Base-by-base conservation (phyloP, 2,888 invertebrate genomes). In the Pyrocoelia pectoralis region DNA sequence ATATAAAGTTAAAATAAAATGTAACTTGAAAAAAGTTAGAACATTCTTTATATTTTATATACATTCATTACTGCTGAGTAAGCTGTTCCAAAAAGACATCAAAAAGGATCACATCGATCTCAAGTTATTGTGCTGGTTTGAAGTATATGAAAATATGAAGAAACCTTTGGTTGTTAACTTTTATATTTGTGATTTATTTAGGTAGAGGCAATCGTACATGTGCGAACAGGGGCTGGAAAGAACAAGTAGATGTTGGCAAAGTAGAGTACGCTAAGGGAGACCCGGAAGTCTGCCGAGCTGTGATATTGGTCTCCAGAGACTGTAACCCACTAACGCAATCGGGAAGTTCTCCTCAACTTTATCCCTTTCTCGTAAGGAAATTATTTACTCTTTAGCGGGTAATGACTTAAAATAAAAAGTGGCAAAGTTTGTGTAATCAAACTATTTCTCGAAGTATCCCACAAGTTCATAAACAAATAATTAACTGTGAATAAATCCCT, bases 291-390 rank as follows among this genome's bases (percentile, higher is more conserved):
- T 62, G 67, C 58, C 65, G 65, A 66, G 65, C 59, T 68, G 65
- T 63, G 65, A 68, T 68, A 66, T 68, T 63, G 56, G 59, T 61
- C 68, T 43, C 63, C 17, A 6, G 68, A 63, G 68, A 63, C 53
- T 18, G 48, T 40, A 51, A 46, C 29, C 50, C 50, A 54, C 56
- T 52, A 67, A 29, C 41, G 52, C 57, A 61, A 67, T 65, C 43
- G 61, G 54, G 49, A 67, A 65, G 49, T 67, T 67, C 56, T 46
- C 54, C 15, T 61, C 43, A 56, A 54, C 46, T 56, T 57, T 46
- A 29, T 41, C 43, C 28, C 53, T 55, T 53, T 52, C 38, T 62
- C 56, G 41, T 46, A 53, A 57, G 43, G 33, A 19, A 57, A 49
- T 62, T 57, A 51, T 33, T 57, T 52, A 43, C 52, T 52, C 24